These are phyloP conservation scores for Pseudochromis fuscus DNA, from an alignment of 2,797 vertebrate species.

Conservation along the genomic window DNA sequence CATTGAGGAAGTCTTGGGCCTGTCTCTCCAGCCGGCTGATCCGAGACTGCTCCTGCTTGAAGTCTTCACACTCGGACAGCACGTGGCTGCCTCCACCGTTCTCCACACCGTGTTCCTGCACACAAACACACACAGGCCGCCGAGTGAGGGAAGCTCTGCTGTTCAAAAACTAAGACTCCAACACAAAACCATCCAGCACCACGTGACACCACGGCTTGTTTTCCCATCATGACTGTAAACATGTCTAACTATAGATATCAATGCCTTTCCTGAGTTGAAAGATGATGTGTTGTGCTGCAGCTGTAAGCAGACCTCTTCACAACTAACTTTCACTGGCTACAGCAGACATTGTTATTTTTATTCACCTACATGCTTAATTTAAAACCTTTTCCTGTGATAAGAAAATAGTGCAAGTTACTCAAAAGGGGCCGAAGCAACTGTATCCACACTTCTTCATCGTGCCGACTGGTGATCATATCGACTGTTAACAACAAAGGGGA, in stretches of 20 bases:
- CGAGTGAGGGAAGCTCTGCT: background rate
- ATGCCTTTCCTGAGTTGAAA: background rate
- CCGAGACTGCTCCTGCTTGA: slow-evolving; percentile 93
- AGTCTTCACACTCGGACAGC: slow-evolving; percentile 89
- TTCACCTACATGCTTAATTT: too few species aligned
- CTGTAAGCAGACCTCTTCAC: background rate
- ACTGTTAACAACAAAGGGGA: too few species aligned
- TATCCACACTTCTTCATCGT: too few species aligned
- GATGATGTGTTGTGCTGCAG: background rate
- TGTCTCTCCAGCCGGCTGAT: slow-evolving; percentile 96
- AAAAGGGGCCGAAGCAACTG: too few species aligned
- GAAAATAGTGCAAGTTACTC: too few species aligned
- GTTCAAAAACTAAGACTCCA: background rate
- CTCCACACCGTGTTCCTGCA: slow-evolving; percentile 89
- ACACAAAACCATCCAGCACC: background rate
- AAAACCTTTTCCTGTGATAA: too few species aligned
- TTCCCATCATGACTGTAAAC: slow-evolving; percentile 13
- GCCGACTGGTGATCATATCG: too few species aligned
- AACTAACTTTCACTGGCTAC: too few species aligned
- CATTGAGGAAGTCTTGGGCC: slow-evolving; percentile 99
- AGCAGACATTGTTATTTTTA: too few species aligned
- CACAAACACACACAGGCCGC: slow-evolving; percentile 11
- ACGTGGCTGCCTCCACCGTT: slow-evolving; percentile 92
- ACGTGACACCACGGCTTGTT: background rate
- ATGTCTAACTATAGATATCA: background rate